These are phyloP conservation scores for Sarcophaga bullata DNA, from an alignment of 1,140 invertebrate species.

Conservation along the genomic window DNA sequence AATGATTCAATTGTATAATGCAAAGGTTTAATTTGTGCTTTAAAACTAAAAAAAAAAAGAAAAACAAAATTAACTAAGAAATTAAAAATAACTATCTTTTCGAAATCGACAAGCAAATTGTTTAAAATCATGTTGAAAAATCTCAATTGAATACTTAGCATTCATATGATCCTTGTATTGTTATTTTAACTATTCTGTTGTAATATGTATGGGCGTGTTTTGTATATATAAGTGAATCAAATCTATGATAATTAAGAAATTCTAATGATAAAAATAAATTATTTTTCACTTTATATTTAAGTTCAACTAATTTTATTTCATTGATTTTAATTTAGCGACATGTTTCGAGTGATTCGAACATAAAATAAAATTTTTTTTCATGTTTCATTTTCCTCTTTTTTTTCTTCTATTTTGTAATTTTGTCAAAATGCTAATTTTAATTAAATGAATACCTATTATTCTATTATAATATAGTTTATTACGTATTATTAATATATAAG, in stretches of 20 bases:
- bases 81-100: too few species aligned
- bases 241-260: slow-evolving; percentile 16
- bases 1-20: too few species aligned
- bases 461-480: slow-evolving; percentile 28
- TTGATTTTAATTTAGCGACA: neutral
- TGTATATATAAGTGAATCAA: slow-evolving; percentile 8
- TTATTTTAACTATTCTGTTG: too few species aligned
- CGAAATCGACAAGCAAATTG: too few species aligned
- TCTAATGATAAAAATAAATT: slow-evolving; percentile 9
- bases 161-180: too few species aligned
- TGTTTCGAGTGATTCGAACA: neutral
- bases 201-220: neutral
- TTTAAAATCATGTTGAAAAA: too few species aligned
- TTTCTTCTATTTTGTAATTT: too few species aligned
- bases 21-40: too few species aligned
- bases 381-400: too few species aligned
- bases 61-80: too few species aligned
- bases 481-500: slow-evolving; percentile 33
- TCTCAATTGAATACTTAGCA: too few species aligned
- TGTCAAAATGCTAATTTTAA: neutral
- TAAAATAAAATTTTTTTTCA: neutral
- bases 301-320: slow-evolving; percentile 2
- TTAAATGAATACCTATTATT: slow-evolving; percentile 20
- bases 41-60: too few species aligned
- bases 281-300: neutral